Evolutionary conservation across 1,140 invertebrate genomes (phyloP), one percentile per base, ranked within the genome.

Genomic region (Elymnias hypermnestra): DNA sequence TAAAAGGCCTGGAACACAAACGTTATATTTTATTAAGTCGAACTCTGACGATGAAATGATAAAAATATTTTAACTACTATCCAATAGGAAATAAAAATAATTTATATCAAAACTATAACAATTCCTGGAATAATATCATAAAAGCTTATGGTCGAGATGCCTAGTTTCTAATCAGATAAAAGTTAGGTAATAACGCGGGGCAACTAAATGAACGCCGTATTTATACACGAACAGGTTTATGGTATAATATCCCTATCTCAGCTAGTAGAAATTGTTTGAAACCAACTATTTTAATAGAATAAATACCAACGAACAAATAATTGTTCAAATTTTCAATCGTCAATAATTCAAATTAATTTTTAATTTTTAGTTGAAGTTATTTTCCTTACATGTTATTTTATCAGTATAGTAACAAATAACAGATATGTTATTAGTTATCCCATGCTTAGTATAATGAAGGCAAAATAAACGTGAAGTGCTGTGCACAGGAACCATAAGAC

Each of bases 91-190:
- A n/a, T n/a, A n/a, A n/a, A n/a, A n/a, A n/a, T n/a, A n/a, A n/a
- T 33, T 6, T 19, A 10, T 35, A 33, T 18, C 28, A 21, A 35
- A 48, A 23, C 26, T 25, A 28, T 22, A 40, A 35, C 21, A 12
- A 28, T 19, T 47, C 42, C 22, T 39, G 39, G 19, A 31, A 33
- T 35, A 25, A 39, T 36, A 29, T 10, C 42, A 33, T 53, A 29
- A 46, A 53, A 53, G 22, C 22, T 45, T 29, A 53, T 40, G 42
- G 37, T 26, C 29, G 37, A 40, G 43, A 41, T 28, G 29, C 37
- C 29, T 43, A 51, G 48, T 45, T 46, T 53, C 43, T 53, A 53
- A 46, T 53, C 43, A 46, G 43, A 53, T 53, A 46, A 53, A 53
- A 53, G 50, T 53, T 53, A 41, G 38, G 37, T 46, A 53, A 53